These are phyloP conservation scores for Coecobrya sp. DNA, from an alignment of 2,888 invertebrate genomes.

Conservation along the genomic window DNA sequence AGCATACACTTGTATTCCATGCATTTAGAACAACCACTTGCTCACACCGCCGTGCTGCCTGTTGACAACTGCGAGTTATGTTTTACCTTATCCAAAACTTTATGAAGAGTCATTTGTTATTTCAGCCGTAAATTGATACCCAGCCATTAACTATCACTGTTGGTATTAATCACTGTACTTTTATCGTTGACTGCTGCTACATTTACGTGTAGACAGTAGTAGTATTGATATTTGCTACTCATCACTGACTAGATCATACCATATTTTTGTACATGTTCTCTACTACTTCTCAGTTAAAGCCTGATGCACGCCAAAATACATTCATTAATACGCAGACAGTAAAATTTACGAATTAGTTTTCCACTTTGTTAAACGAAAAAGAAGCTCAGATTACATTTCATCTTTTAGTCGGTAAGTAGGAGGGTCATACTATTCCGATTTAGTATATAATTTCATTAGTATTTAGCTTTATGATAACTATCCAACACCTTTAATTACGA, in stretches of 20 bases:
- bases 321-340: no score
- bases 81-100: slow-evolving; percentile 12
- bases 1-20: not conserved
- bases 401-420: no score
- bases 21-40: not conserved
- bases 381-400: no score
- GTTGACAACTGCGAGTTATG: slow-evolving; percentile 1
- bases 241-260: no score
- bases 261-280: not conserved
- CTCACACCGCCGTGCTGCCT: not conserved
- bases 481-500: no score
- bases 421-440: no score
- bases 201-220: no score
- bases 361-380: no score
- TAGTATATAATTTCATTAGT: no score
- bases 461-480: no score
- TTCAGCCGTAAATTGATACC: not conserved
- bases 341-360: no score
- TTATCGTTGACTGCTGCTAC: not conserved
- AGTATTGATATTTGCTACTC: no score
- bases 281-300: not conserved
- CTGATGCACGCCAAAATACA: not conserved
- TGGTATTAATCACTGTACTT: not conserved
- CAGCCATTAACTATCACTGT: not conserved
- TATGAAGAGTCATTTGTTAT: not conserved